Evolutionary conservation across 1,140 invertebrate genomes (phyloP), one percentile per base, ranked within the genome.

Genomic region (Maniola jurtina): DNA sequence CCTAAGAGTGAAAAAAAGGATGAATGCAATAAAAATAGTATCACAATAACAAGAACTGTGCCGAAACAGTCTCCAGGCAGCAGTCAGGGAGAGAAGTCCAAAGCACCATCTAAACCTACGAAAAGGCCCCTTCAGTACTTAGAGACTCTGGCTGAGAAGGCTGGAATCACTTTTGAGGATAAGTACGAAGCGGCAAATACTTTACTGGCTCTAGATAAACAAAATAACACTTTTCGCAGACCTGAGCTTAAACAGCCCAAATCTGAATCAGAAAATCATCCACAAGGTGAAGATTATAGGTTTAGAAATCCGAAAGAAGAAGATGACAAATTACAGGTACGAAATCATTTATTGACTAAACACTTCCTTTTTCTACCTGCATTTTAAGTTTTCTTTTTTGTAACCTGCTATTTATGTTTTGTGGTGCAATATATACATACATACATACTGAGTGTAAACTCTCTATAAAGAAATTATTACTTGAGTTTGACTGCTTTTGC

Each of bases 101-200:
- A 88, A 60, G 71, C 35, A 35, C 67, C 75, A 14, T 61, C 69
- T 5, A 90, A 90, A 45, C 69, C 79, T 9, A 66, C 78, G 0
- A 89, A 88, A 61, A 79, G 93, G 38, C 93, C 93, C 0, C 82
- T 94, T n/a, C 93, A 94, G 91, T 94, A 93, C 74, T 81, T 94
- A 68, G 93, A 94, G 73, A 94, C 93, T 8, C 87, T 94, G 42
- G 93, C 93, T 10, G 93, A 94, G 71, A 94, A 94, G 70, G 93
- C 93, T 56, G 93, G 93, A 2, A 94, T 94, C 10, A 94, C 93
- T 34, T 93, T 93, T 72, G 93, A 94, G 75, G 93, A 94, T 80
- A 94, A 94, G 82, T 94, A 94, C 86, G 93, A 94, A 83, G 92
- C 93, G 65, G 93, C 93, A 14, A 92, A 92, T 71, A 92, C 92